Percentiles rank a stretch among this genome's conserved stretches.
Conservation (phyloP, 2,888 invertebrate genomes). For the Saturnia pavonia region DNA sequence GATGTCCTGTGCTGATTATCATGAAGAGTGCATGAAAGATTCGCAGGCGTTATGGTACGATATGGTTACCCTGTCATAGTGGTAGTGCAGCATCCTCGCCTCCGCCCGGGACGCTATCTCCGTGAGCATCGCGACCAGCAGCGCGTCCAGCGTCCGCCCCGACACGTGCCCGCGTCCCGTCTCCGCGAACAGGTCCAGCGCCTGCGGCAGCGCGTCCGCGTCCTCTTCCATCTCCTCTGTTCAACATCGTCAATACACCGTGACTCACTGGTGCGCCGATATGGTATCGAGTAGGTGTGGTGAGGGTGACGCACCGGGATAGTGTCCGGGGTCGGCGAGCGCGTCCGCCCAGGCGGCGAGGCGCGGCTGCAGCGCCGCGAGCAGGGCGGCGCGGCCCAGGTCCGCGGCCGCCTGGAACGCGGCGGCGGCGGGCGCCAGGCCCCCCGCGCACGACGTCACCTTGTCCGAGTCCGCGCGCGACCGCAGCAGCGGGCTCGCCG, state of each 20-base stretch:
- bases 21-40: no score
- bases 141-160: constrained; percentile 19
- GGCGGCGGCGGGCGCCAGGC: constrained; percentile 57
- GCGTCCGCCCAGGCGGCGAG: constrained; percentile 55
- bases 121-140: constrained; percentile 37
- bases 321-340: constrained; percentile 46
- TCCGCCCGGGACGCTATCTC: constrained; percentile 55
- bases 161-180: constrained; percentile 39
- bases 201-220: constrained; percentile 59
- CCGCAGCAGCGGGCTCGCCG: constrained; percentile 84
- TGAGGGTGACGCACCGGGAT: constrained; percentile 34
- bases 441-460: constrained; percentile 62
- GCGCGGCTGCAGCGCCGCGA: constrained; percentile 52
- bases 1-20: no score
- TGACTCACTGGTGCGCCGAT: no score
- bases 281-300: neutral
- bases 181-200: constrained; percentile 56
- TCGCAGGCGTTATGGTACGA: no score
- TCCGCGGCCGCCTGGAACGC: constrained; percentile 61
- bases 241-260: neutral
- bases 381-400: constrained; percentile 47
- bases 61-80: neutral
- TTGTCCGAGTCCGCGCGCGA: constrained; percentile 55
- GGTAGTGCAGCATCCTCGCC: constrained; percentile 43
- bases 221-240: constrained; percentile 64